Evolutionary conservation across 1,140 invertebrate genomes (phyloP).

Genomic region (Hyphantria cunea): DNA sequence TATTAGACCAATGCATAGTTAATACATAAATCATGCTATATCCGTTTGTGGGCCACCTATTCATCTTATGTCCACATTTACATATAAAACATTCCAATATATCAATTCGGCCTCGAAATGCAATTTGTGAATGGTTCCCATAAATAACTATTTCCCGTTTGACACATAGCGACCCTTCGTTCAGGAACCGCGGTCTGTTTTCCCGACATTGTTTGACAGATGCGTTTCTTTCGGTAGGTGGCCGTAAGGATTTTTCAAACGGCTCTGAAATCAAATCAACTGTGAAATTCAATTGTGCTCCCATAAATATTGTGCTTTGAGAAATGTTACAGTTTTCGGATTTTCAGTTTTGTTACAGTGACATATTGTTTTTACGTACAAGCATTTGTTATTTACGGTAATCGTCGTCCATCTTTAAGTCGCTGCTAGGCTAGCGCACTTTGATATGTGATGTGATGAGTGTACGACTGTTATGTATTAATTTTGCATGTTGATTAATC

Average conservation of each 20-base stretch:
- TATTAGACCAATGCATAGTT: conserved; percentile 15
- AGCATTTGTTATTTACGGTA: not conserved
- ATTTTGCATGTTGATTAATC: too few species aligned
- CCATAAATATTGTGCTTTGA: conserved; percentile 73
- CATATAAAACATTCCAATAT: conserved; percentile 81
- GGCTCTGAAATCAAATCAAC: conserved; percentile 66
- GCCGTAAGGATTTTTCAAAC: conserved; percentile 72
- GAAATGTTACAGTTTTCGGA: conserved; percentile 53
- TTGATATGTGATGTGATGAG: too few species aligned
- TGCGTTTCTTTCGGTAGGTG: conserved; percentile 73
- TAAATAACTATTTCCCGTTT: conserved; percentile 81
- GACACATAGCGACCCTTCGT: conserved; percentile 73
- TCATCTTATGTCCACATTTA: conserved; percentile 73
- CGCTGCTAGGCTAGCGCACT: not conserved
- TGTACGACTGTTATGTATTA: too few species aligned
- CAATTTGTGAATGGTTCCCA: conserved; percentile 79
- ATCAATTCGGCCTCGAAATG: conserved; percentile 79
- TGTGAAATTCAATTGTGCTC: conserved; percentile 78
- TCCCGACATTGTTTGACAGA: conserved; percentile 77
- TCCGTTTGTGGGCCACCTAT: conserved; percentile 71
- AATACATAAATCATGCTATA: conserved; percentile 66
- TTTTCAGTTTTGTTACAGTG: conserved; percentile 36
- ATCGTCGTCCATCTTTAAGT: not conserved
- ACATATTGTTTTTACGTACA: conserved; percentile 26
- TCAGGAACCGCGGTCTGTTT: conserved; percentile 61